Conservation (phyloP, 2,888 invertebrate species). For the Noctua pronuba region DNA sequence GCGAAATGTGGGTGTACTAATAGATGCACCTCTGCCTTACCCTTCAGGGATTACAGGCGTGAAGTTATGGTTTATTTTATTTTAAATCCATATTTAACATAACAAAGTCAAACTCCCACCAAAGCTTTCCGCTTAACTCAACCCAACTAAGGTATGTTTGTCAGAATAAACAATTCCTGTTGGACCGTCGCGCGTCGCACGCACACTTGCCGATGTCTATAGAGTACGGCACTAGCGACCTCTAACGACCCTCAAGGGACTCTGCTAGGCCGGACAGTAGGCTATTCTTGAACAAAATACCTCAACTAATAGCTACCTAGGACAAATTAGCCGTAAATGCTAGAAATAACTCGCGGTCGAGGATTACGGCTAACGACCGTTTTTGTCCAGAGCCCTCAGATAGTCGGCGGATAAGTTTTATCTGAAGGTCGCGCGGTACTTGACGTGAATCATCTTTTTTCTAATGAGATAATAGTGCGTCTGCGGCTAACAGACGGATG, state of each 20-base stretch:
- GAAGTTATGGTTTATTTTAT: neutral
- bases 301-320: conserved; percentile 31
- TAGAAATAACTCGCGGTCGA: conserved; percentile 29
- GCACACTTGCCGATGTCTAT: neutral
- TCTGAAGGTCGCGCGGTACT: conserved; percentile 21
- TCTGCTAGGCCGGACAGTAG: neutral
- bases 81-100: neutral
- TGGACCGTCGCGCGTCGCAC: conserved; percentile 8
- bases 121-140: neutral
- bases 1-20: neutral
- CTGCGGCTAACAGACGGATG: conserved; percentile 20
- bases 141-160: neutral
- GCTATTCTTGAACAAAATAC: conserved; percentile 5
- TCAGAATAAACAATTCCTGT: neutral
- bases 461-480: conserved; percentile 31
- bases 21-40: neutral
- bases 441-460: conserved; percentile 51
- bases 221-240: neutral
- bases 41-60: neutral
- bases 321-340: conserved; percentile 38
- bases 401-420: conserved; percentile 40
- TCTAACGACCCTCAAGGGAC: conserved; percentile 16
- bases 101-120: neutral
- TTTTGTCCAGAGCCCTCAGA: conserved; percentile 54
- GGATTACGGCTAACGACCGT: conserved; percentile 60